Conservation (phyloP, 2,113 vertebrate species). For the Odontesthes bonariensis region DNA sequence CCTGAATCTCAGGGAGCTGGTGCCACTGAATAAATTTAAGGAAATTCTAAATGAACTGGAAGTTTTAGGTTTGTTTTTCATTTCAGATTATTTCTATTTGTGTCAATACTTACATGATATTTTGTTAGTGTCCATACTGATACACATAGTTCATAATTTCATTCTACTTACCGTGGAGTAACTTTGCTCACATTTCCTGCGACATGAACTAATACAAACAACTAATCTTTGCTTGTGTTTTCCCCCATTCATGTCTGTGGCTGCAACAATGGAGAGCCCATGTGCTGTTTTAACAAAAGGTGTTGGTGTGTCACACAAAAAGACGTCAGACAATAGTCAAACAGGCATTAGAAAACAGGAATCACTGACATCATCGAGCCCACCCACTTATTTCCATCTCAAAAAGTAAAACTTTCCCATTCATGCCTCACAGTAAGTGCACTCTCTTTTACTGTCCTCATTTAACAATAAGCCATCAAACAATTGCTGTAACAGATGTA, state of each 20-base stretch:
- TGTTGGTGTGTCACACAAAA: neutral
- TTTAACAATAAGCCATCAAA: neutral
- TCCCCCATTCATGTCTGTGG: neutral
- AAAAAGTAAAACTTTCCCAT: neutral
- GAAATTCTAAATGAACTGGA: neutral
- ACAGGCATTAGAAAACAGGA: neutral
- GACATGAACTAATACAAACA: no score
- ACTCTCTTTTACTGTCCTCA: neutral
- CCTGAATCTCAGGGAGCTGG: neutral
- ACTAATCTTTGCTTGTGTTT: no score
- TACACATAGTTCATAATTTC: no score
- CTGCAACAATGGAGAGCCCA: neutral
- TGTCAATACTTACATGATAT: no score
- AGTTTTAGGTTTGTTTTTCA: no score
- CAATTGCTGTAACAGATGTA: neutral
- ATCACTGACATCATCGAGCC: neutral
- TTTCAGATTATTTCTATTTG: no score
- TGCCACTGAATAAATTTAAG: neutral
- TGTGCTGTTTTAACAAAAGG: neutral
- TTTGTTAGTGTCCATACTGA: no score
- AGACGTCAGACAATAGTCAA: neutral
- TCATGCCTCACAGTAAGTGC: neutral
- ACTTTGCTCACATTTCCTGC: no score
- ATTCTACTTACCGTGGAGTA: no score
- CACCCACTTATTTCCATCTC: neutral